Evolutionary conservation across 2,113 vertebrate species (phyloP).

Genomic region (Nesogale talazaci): DNA sequence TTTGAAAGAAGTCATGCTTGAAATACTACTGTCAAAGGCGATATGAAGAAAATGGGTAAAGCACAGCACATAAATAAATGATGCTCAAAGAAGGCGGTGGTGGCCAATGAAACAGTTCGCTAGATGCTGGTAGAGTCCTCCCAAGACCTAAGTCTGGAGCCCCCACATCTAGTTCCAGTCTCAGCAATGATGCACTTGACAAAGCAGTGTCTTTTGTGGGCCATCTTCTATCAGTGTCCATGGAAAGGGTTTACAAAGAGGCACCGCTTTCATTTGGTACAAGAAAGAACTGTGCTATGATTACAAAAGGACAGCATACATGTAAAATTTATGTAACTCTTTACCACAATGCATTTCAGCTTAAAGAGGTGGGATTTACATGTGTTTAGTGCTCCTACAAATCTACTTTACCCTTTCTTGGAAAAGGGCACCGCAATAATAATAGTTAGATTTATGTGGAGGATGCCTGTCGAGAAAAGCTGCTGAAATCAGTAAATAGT

Average conservation of each 20-base stretch:
- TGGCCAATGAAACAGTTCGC: constrained; percentile 33
- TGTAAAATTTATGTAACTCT: constrained; percentile 85
- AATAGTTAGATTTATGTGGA: constrained; percentile 86
- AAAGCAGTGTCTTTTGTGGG: constrained; percentile 53
- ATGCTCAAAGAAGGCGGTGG: constrained; percentile 59
- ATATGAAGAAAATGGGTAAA: constrained; percentile 24
- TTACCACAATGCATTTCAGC: constrained; percentile 77
- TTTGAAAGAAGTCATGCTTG: constrained; percentile 56
- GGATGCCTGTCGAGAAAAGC: constrained; percentile 80
- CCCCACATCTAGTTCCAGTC: background rate
- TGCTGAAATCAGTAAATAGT: constrained; percentile 76
- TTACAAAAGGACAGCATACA: constrained; percentile 82
- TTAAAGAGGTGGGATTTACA: constrained; percentile 85
- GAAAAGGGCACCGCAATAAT: constrained; percentile 89
- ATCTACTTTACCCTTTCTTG: constrained; percentile 88
- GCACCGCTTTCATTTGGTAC: constrained; percentile 66
- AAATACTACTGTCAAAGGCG: constrained; percentile 54
- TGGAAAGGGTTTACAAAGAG: constrained; percentile 57
- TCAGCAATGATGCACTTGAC: background rate
- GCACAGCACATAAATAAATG: constrained; percentile 55
- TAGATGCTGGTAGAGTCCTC: constrained; percentile 44
- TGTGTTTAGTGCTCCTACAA: constrained; percentile 87
- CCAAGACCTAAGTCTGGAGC: background rate
- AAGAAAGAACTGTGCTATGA: constrained; percentile 59
- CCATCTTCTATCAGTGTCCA: constrained; percentile 49